phyloP scores from a whole-genome alignment of 2,797 vertebrate species.

The Smutsia gigantea region DNA sequence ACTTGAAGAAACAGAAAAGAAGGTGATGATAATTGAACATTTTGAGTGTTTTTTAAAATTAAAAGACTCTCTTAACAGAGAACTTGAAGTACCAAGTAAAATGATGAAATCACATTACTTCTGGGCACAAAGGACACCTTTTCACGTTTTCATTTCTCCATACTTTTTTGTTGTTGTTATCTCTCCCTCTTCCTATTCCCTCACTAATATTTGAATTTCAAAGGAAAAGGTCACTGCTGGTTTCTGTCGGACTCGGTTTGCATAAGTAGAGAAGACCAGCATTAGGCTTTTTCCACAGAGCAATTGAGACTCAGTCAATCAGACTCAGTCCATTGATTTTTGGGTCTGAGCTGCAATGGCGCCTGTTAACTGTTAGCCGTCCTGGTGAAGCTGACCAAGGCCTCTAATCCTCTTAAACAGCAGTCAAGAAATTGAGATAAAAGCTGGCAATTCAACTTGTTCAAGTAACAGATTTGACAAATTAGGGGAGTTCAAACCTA shows the following conservation, averaged over 20 bases:
- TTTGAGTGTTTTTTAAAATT: neutral
- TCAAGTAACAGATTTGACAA: conserved; percentile 83
- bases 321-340: conserved; percentile 88
- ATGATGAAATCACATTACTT: neutral
- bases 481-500: conserved; percentile 76
- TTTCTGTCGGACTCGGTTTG: conserved; percentile 53
- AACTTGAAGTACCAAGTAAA: neutral
- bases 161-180: neutral
- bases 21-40: neutral
- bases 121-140: neutral
- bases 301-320: conserved; percentile 76
- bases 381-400: conserved; percentile 77
- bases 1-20: neutral
- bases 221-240: neutral
- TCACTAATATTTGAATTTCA: conserved; percentile 31
- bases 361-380: conserved; percentile 82
- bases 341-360: conserved; percentile 83
- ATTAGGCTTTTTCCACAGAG: conserved; percentile 65
- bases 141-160: neutral
- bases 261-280: conserved; percentile 74
- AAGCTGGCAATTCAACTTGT: conserved; percentile 85
- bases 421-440: conserved; percentile 87
- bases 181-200: neutral
- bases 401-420: conserved; percentile 88
- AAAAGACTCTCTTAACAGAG: neutral